Evolutionary conservation across 2,888 invertebrate species (phyloP).

Genomic region (Brachyopa scutellaris): DNA sequence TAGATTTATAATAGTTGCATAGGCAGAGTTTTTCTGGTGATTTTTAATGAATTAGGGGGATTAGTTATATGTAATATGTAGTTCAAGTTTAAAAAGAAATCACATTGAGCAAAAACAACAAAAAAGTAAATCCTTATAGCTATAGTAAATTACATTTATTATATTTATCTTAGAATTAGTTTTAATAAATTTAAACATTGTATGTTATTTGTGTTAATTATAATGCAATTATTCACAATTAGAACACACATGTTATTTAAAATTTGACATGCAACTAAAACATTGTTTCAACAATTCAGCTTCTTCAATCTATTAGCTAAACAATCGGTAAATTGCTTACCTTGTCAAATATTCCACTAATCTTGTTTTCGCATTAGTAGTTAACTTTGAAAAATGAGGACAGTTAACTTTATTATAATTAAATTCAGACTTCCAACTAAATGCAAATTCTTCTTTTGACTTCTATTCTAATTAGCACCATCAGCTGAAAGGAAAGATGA

Average conservation of each 20-base stretch:
- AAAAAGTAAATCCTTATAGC: too few relatives aligned
- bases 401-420: not conserved
- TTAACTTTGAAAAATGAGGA: too few relatives aligned
- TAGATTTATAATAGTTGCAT: too few relatives aligned
- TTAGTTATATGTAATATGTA: too few relatives aligned
- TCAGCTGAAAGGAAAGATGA: not conserved
- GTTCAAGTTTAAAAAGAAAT: too few relatives aligned
- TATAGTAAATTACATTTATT: conserved; percentile 7
- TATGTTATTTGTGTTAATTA: not conserved
- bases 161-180: not conserved
- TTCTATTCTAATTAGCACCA: conserved; percentile 5
- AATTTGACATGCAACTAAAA: not conserved
- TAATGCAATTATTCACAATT: conserved; percentile 29
- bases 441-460: not conserved
- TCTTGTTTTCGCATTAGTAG: too few relatives aligned
- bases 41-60: too few relatives aligned
- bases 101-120: too few relatives aligned
- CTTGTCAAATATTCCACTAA: too few relatives aligned
- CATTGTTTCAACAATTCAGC: not conserved
- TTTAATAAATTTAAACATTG: not conserved
- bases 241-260: not conserved
- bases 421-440: not conserved
- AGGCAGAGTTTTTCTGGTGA: too few relatives aligned
- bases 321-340: too few relatives aligned
- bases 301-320: too few relatives aligned